A percentile compares a stretch with the other conserved stretches of the same genome.
These are phyloP conservation scores for Euwallacea fornicatus DNA, from an alignment of 1,140 invertebrate genomes.

Conservation along the genomic window DNA sequence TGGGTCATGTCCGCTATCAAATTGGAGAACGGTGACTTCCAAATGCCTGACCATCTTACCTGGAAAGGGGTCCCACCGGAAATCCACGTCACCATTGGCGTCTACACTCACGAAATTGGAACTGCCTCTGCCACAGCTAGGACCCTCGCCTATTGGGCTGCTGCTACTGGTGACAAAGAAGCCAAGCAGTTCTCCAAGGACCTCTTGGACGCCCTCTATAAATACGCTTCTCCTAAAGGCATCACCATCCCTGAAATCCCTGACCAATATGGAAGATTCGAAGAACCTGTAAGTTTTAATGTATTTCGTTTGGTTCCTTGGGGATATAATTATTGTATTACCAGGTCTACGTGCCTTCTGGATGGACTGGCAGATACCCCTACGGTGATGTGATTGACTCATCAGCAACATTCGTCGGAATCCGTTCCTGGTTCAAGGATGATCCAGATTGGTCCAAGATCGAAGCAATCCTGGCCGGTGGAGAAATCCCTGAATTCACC, in stretches of 20 bases:
- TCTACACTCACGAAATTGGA: constrained; percentile 32
- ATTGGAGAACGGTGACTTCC: constrained; percentile 28
- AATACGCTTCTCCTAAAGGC: constrained; percentile 26
- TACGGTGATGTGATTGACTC: constrained; percentile 36
- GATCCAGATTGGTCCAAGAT: constrained; percentile 35
- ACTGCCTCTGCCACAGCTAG: constrained; percentile 38
- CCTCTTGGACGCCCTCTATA: constrained; percentile 33
- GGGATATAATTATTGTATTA: constrained; percentile 2
- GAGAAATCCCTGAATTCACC: constrained; percentile 28
- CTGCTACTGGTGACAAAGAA: constrained; percentile 20
- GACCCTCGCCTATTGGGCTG: constrained; percentile 34
- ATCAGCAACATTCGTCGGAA: constrained; percentile 31
- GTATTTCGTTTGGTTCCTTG: not conserved
- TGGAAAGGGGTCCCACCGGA: constrained; percentile 36
- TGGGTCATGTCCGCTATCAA: constrained; percentile 32
- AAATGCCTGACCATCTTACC: constrained; percentile 31
- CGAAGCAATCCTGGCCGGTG: constrained; percentile 29
- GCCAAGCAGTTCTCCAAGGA: constrained; percentile 29
- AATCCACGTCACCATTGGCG: constrained; percentile 28
- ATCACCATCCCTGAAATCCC: constrained; percentile 31
- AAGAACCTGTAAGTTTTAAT: constrained; percentile 23
- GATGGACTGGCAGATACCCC: constrained; percentile 34
- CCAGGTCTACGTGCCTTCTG: constrained; percentile 35
- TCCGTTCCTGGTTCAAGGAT: constrained; percentile 36
- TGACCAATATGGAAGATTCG: constrained; percentile 24